These are phyloP conservation scores for Xiphophorus hellerii DNA, from an alignment of 2,113 vertebrate species.

Conservation along the genomic window DNA sequence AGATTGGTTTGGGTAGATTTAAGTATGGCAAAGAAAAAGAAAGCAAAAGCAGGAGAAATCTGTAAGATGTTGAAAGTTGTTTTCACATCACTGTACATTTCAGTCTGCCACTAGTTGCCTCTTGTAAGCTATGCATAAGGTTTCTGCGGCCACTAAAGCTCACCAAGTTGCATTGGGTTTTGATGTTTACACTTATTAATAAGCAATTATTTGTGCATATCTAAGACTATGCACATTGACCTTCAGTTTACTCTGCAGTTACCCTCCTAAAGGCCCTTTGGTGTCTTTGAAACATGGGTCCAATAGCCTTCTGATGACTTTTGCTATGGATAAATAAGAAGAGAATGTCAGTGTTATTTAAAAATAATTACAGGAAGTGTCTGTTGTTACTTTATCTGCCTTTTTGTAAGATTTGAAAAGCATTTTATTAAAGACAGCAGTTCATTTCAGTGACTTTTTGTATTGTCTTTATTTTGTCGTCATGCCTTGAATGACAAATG, in stretches of 20 bases:
- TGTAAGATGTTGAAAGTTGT: background rate
- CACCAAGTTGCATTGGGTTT: constrained; percentile 55
- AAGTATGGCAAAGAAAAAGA: background rate
- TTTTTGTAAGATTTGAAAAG: constrained; percentile 79
- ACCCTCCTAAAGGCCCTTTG: constrained; percentile 40
- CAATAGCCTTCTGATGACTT: constrained; percentile 27
- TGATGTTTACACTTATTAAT: constrained; percentile 53
- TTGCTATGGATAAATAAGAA: constrained; percentile 29
- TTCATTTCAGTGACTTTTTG: constrained; percentile 74
- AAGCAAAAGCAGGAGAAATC: background rate
- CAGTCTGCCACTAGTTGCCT: constrained; percentile 73
- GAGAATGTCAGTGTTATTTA: constrained; percentile 74
- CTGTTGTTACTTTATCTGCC: constrained; percentile 75
- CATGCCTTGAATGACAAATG: constrained; percentile 34
- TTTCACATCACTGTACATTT: constrained; percentile 18
- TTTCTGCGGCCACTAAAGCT: constrained; percentile 44
- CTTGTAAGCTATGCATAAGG: constrained; percentile 76
- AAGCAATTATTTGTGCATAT: constrained; percentile 57
- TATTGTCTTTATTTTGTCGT: constrained; percentile 78
- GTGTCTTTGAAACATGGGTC: constrained; percentile 20
- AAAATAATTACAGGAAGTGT: constrained; percentile 55
- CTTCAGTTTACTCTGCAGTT: constrained; percentile 53
- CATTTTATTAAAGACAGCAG: constrained; percentile 79
- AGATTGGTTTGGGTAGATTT: background rate
- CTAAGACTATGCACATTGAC: constrained; percentile 62